A percentile compares a stretch with the other conserved stretches of the same genome.
Conservation (phyloP, 2,113 vertebrate species). For the Phodopus roborovskii region DNA sequence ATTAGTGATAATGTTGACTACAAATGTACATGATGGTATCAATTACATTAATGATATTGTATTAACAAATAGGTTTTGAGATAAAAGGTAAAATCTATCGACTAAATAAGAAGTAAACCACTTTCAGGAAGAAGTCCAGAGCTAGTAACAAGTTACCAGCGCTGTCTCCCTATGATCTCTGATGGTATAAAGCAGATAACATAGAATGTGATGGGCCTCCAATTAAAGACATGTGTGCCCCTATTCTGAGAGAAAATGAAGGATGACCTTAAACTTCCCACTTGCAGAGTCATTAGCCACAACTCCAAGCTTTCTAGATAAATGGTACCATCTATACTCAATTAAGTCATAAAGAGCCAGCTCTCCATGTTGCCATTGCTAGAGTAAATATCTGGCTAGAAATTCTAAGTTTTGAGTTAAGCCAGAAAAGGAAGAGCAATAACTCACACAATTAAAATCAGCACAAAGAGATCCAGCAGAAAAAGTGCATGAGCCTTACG, state of each 20-base stretch:
- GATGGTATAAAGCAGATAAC: not conserved
- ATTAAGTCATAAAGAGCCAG: constrained; percentile 26
- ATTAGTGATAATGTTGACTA: constrained; percentile 45
- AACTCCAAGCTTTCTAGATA: constrained; percentile 38
- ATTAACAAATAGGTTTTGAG: constrained; percentile 39
- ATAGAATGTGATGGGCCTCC: not conserved
- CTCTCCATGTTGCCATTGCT: constrained; percentile 19
- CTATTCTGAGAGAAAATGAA: constrained; percentile 46
- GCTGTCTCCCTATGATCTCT: not conserved
- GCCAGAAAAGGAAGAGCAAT: not conserved
- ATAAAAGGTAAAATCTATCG: constrained; percentile 26
- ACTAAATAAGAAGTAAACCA: constrained; percentile 40
- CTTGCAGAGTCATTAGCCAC: constrained; percentile 39
- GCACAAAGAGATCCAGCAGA: not conserved
- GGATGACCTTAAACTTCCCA: not conserved
- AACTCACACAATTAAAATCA: not conserved
- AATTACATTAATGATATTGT: constrained; percentile 49
- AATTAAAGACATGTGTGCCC: not conserved
- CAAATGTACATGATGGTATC: not conserved
- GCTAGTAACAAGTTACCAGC: not conserved
- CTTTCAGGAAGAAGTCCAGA: not conserved
- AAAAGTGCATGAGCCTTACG: not conserved
- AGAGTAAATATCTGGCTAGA: not conserved
- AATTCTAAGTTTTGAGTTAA: constrained; percentile 4
- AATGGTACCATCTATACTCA: not conserved